phyloP scores from a whole-genome alignment of 2,797 vertebrate species.

The Poecilia picta region DNA sequence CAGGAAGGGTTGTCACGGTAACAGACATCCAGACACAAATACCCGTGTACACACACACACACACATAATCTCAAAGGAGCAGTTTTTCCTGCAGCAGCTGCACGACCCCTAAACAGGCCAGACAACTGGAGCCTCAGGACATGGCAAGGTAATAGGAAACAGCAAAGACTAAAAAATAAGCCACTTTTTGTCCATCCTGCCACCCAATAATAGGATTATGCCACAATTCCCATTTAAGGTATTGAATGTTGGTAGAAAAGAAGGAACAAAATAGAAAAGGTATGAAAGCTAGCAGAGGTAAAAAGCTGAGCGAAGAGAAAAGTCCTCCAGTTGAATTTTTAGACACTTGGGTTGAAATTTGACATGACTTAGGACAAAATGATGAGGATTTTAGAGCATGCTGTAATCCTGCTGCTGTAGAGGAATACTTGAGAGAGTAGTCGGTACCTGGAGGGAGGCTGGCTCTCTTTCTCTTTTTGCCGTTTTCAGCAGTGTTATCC shows the following conservation, averaged over 20 bases:
- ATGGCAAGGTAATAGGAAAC: slow-evolving; percentile 60
- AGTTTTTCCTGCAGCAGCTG: slow-evolving; percentile 53
- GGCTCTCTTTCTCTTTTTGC: slow-evolving; percentile 89
- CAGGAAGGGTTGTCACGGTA: slow-evolving; percentile 65
- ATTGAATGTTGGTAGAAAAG: slow-evolving; percentile 35
- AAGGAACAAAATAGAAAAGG: not conserved
- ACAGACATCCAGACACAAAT: slow-evolving; percentile 56
- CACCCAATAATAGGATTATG: slow-evolving; percentile 59
- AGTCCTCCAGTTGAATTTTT: slow-evolving; percentile 14
- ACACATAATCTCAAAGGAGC: slow-evolving; percentile 57
- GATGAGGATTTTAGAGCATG: slow-evolving; percentile 29
- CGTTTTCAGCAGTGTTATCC: slow-evolving; percentile 85
- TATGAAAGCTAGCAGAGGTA: slow-evolving; percentile 33
- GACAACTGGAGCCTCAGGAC: slow-evolving; percentile 65
- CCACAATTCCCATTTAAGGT: slow-evolving; percentile 44
- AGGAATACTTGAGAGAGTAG: slow-evolving; percentile 11
- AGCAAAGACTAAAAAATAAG: slow-evolving; percentile 51
- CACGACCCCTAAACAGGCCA: slow-evolving; percentile 71
- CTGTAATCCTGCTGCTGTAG: slow-evolving; percentile 26
- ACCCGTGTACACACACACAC: not conserved
- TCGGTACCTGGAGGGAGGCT: slow-evolving; percentile 85
- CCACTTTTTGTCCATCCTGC: slow-evolving; percentile 22
- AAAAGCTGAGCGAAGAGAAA: slow-evolving; percentile 28
- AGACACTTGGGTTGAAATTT: slow-evolving; percentile 31
- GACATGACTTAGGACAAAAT: slow-evolving; percentile 31